Base-by-base conservation (phyloP, 2,888 invertebrate genomes). In the Corythucha ciliata region DNA sequence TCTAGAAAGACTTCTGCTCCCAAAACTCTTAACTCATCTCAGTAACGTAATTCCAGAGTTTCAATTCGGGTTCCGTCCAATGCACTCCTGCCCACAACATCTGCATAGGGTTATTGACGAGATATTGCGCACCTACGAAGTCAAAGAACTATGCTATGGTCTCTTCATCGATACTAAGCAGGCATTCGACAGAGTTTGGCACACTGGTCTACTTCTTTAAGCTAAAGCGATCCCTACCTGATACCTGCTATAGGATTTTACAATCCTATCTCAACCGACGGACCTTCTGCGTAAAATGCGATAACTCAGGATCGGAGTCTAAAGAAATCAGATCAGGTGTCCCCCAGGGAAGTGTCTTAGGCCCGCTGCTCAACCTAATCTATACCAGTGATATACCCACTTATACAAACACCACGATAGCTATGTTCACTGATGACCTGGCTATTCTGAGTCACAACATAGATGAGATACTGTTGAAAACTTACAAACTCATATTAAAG, bases 31-130 rank as follows among this genome's bases (percentile, higher is more conserved):
- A 16, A 2, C 3, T 10, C 24, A 47, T 16, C 33, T 47, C 4
- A 10, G 36, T n/a, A 21, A 33, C 12, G 24, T 18, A 21, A 33
- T 47, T 33, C 47, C 47, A 5, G 16, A 47, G 3, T 33, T 21
- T 27, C 56, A 51, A 34, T 56, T 46, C 29, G 56, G 56, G 16
- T 56, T 56, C 32, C 25, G 40, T n/a, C n/a, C 39, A 5, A 37
- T 34, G 7, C 53, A 53, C 29, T 53, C 48, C 8, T 51, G 50
- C 14, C 24, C 24, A 16, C 41, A 53, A n/a, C 40, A 51, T 14
- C 12, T 53, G 8, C 37, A 37, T 20, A 40, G 53, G 20, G 45
- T 51, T 14, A 39, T 49, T n/a, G 27, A 33, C 14, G 21, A 33
- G 7, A 50, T 49, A 29, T 16, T 46, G 24, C 20, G 20, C 8